Evolutionary conservation across 64 coral and sea anemone genomes (phyloP), one percentile per base, ranked within the genome.

Genomic region (Montipora cactus): DNA sequence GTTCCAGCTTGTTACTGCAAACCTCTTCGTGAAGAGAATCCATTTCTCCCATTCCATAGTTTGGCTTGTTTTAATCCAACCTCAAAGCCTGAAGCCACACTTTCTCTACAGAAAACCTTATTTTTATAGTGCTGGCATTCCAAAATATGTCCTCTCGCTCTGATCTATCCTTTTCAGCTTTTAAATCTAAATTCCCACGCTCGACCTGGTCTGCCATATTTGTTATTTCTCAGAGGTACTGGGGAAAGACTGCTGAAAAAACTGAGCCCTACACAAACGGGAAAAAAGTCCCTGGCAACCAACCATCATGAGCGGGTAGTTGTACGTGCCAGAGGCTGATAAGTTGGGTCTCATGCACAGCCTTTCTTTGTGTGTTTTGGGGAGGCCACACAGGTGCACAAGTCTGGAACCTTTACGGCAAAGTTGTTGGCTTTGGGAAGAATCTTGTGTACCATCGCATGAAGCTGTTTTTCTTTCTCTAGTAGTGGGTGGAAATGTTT

Each of bases 41-140:
- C 89, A 91, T 91, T 50, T 91, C 78, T 5, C 53, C 62, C 89
- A 91, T 91, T 9, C 89, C 78, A 71, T 81, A 91, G 16, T 91
- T 91, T 23, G 89, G 77, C 64, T 91, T 91, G 4, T 59, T 49
- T 48, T 81, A 81, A 18, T 77, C 89, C 0, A 3, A 5, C n/a
- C 78, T 44, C 46, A 91, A 77, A 19, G 44, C 3, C 46, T 91
- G 80, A 2, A 91, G 44, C 89, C 76, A 91, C 1, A 15, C 14
- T 70, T 44, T 59, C 12, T 91, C 89, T 0, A 80, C 59, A 0
- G 23, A 50, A n/a, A 50, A 93, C 75, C 87, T 93, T 67, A 88
- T 87, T 71, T 86, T 21, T 19, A 79, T 22, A 4, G 19, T 21
- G 53, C 59, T 71, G 20, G 19, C 46, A 14, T 87, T 93, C 91